phyloP scores from a whole-genome alignment of 2,888 invertebrate species.

The Latrodectus elegans region DNA sequence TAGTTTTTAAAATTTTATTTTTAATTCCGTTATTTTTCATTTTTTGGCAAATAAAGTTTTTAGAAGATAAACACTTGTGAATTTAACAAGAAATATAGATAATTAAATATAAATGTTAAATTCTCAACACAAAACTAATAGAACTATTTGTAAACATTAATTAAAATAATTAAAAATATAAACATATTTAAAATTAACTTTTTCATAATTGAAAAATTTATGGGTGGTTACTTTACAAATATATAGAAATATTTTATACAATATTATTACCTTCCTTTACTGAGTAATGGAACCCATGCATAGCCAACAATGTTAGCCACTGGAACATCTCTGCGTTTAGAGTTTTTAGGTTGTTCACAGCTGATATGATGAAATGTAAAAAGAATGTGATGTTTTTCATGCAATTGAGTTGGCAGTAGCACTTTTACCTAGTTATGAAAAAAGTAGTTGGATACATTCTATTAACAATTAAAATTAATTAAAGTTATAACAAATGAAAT shows the following conservation, averaged over 20 bases:
- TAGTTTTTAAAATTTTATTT: no score
- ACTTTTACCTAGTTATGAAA: slow-evolving; percentile 82
- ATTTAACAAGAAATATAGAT: no score
- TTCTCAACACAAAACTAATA: neutral
- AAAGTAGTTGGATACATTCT: neutral
- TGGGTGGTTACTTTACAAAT: neutral
- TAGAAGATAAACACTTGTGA: no score
- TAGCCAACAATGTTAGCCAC: slow-evolving; percentile 85
- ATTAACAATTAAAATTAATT: no score
- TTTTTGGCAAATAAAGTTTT: no score
- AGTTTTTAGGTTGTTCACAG: slow-evolving; percentile 81
- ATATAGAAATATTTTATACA: neutral
- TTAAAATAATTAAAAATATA: neutral
- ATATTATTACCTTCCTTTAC: slow-evolving; percentile 81
- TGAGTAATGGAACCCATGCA: slow-evolving; percentile 91
- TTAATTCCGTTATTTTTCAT: no score
- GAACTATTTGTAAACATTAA: neutral
- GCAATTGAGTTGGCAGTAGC: slow-evolving; percentile 88
- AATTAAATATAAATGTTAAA: no score
- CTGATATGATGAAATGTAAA: slow-evolving; percentile 97
- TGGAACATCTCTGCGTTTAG: slow-evolving; percentile 80
- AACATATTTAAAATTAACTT: neutral
- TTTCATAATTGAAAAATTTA: neutral
- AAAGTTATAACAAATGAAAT: no score
- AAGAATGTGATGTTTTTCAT: slow-evolving; percentile 90